phyloP scores from a whole-genome alignment of 2,797 vertebrate species.

The Mormyrus hasselquistii region DNA sequence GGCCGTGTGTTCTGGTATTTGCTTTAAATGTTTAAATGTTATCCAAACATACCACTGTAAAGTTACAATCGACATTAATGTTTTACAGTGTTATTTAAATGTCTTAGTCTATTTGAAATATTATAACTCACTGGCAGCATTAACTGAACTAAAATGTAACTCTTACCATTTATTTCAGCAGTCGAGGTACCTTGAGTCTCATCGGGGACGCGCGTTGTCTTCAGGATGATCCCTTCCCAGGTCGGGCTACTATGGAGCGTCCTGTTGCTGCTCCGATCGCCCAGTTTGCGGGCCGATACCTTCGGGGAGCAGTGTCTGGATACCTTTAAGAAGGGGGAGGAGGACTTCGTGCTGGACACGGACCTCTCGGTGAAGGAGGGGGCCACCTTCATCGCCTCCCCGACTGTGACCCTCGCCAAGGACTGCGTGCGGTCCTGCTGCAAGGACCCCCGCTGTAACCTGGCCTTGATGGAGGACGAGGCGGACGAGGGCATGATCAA shows the following conservation, averaged over 20 bases:
- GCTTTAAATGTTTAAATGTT: not conserved
- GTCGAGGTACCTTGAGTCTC: not conserved
- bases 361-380: constrained; percentile 80
- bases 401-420: constrained; percentile 40
- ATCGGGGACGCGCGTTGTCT: not conserved
- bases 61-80: not conserved
- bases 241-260: constrained; percentile 30
- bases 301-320: constrained; percentile 56
- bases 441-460: constrained; percentile 65
- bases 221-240: constrained; percentile 28
- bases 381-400: constrained; percentile 74
- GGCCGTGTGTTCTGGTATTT: not conserved
- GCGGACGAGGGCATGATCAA: constrained; percentile 39
- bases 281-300: constrained; percentile 25
- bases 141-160: not conserved
- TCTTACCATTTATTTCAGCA: not conserved
- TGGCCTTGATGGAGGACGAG: constrained; percentile 74
- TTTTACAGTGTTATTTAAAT: not conserved
- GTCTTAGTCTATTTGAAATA: not conserved
- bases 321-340: constrained; percentile 60
- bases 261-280: constrained; percentile 31
- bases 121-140: not conserved
- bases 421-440: constrained; percentile 84
- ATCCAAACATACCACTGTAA: not conserved
- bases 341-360: constrained; percentile 73